A percentile compares a stretch with the other conserved stretches of the same genome.
phyloP scores from a whole-genome alignment of 2,113 vertebrate genomes.

The Alethe diademata region DNA sequence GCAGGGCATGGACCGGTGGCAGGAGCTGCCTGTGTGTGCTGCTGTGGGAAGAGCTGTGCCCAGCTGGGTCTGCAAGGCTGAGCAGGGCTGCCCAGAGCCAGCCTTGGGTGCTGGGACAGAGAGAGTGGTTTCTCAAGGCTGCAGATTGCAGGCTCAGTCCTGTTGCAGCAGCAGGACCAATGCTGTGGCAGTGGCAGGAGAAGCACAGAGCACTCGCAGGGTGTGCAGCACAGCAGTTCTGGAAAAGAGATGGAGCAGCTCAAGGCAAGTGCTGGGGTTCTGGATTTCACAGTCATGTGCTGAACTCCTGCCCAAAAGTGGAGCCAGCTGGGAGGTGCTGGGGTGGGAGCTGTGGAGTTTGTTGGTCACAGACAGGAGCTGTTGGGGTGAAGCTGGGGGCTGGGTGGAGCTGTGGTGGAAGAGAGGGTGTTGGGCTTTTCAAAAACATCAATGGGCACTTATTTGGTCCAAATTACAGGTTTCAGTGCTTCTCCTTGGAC shows the following conservation, averaged over 20 bases:
- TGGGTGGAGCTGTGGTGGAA: rapidly evolving
- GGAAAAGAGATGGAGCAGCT: not conserved
- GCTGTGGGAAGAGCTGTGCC: not conserved
- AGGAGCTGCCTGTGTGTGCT: rapidly evolving
- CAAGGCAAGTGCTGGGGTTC: rapidly evolving
- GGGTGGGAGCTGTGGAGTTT: not conserved
- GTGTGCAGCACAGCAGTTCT: not conserved
- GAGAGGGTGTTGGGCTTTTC: not conserved
- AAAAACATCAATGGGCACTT: not conserved
- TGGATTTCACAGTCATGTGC: not conserved
- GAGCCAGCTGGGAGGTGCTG: not conserved
- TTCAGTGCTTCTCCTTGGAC: not conserved
- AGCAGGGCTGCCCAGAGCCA: not conserved
- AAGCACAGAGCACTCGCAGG: rapidly evolving
- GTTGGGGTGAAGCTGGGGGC: not conserved
- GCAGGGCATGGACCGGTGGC: rapidly evolving
- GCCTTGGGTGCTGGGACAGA: not conserved
- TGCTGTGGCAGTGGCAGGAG: rapidly evolving
- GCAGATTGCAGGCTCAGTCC: not conserved
- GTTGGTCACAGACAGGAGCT: not conserved
- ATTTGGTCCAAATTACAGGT: not conserved
- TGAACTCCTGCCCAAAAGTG: not conserved
- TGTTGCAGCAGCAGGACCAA: not conserved
- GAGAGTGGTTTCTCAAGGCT: not conserved
- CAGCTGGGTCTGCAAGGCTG: not conserved